Evolutionary conservation across 2,888 invertebrate genomes (phyloP).

Genomic region (Labia minor): DNA sequence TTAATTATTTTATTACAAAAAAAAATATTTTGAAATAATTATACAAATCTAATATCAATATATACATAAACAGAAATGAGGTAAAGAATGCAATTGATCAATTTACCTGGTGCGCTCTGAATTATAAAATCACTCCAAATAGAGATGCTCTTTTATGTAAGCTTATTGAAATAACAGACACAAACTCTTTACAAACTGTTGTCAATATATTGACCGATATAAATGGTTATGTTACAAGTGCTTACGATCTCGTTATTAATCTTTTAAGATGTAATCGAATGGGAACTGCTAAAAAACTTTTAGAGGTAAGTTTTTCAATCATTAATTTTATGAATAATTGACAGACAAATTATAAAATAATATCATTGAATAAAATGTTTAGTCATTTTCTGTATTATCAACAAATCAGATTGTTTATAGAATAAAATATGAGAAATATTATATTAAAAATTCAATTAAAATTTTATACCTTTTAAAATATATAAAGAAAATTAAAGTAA

Average conservation of each 20-base stretch:
- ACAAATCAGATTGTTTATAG: no score
- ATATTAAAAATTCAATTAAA: no score
- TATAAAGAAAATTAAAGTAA: no score
- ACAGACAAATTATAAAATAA: not conserved
- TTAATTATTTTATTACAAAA: no score
- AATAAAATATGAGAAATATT: no score
- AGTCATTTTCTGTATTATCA: not conserved
- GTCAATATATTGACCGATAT: conserved; percentile 68
- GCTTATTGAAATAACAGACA: conserved; percentile 64
- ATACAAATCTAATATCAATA: no score
- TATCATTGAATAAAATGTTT: not conserved
- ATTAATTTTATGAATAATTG: conserved; percentile 16
- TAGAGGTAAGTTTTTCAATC: conserved; percentile 43
- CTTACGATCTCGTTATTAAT: conserved; percentile 70
- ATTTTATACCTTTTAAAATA: no score
- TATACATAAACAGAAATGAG: conserved; percentile 59
- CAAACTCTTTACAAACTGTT: conserved; percentile 63
- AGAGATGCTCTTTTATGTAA: conserved; percentile 61
- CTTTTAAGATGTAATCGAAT: conserved; percentile 73
- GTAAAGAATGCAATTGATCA: conserved; percentile 54
- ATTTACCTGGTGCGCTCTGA: conserved; percentile 57
- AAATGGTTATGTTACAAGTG: conserved; percentile 72
- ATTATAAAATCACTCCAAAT: conserved; percentile 61
- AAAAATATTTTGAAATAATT: no score
- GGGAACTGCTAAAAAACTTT: conserved; percentile 68